Percentiles rank a stretch among this genome's conserved stretches.
Evolutionary conservation across 2,888 invertebrate species (phyloP).

Genomic region (Coelinius sp.): DNA sequence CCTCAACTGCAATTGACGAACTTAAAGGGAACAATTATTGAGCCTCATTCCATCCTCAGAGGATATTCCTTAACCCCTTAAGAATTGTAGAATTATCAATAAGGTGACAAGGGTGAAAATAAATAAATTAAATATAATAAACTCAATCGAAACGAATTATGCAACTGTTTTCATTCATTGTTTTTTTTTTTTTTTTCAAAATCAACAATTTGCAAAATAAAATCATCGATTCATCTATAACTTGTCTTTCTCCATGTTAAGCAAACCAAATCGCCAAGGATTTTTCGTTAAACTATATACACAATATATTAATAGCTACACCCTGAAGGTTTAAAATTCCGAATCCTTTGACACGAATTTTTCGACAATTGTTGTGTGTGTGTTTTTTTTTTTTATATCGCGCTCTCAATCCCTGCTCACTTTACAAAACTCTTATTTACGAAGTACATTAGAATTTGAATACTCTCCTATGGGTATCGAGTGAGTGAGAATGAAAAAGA

Average conservation of each 20-base stretch:
- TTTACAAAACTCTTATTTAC: slow-evolving; percentile 12
- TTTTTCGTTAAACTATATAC: slow-evolving; percentile 58
- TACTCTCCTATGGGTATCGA: not conserved
- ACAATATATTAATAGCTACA: slow-evolving; percentile 46
- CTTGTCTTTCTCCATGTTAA: slow-evolving; percentile 45
- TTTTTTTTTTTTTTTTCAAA: slow-evolving; percentile 43
- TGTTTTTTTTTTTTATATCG: slow-evolving; percentile 33
- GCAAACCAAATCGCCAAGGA: slow-evolving; percentile 58
- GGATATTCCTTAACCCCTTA: not conserved
- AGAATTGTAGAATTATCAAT: not conserved
- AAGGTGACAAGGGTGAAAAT: not conserved
- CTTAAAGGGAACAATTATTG: slow-evolving; percentile 4
- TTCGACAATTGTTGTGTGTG: slow-evolving; percentile 16
- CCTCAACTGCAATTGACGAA: not conserved
- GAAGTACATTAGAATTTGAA: slow-evolving; percentile 5
- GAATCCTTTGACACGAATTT: not conserved
- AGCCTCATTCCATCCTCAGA: not conserved
- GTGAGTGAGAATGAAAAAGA: not conserved
- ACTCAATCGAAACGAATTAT: slow-evolving; percentile 33
- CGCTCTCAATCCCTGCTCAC: slow-evolving; percentile 43
- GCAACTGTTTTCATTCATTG: slow-evolving; percentile 23
- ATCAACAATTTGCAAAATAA: slow-evolving; percentile 52
- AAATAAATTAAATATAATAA: slow-evolving; percentile 22
- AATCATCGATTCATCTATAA: slow-evolving; percentile 20
- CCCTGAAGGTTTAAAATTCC: slow-evolving; percentile 5